Evolutionary conservation across 1,140 invertebrate species (phyloP), one percentile per base, ranked within the genome.

Genomic region (Sitodiplosis mosellana): DNA sequence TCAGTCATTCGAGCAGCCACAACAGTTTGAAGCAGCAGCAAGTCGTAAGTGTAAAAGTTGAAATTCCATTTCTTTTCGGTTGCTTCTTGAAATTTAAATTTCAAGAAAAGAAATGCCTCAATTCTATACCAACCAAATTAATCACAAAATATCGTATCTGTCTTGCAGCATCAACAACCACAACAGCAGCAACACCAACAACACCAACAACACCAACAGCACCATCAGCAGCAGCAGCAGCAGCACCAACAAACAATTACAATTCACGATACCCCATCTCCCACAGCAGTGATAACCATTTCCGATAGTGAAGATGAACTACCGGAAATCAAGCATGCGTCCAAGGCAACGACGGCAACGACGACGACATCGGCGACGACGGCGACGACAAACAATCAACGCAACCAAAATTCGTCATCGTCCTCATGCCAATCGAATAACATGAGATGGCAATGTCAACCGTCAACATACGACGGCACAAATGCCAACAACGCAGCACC

Each of bases 291-390:
- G 49, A 95, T 95, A 54, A 95, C 90, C 17, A 95, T 96, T 56
- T 94, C 89, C 33, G 92, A 94, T 59, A 92, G 89, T 57, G 91
- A 94, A 58, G 90, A 95, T 62, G 90, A 95, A 62, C 68, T 70
- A 15, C 67, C 74, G 41, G 65, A 68, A 53, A 47, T 11, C 15
- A 44, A 37, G 1, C 44, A 21, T 50, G 33, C 48, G 34, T 21
- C 49, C 27, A 34, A 36, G 49, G 33, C 50, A 46, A 51, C 51
- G 51, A 45, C 49, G 53, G 43, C 21, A 36, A 50, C 51, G 36
- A 33, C 51, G 46, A 7, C 53, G 52, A 22, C 14, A 15, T 15
- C 21, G 11, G 22, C 5, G 21, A 33, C 14, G 33, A 33, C 2
- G n/a, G 33, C 45, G 12, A 54, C 52, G 51, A 51, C 43, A 19